Percentiles rank a stretch among this genome's conserved stretches.
phyloP scores from a whole-genome alignment of 1,140 invertebrate genomes.

The Portunus trituberculatus region DNA sequence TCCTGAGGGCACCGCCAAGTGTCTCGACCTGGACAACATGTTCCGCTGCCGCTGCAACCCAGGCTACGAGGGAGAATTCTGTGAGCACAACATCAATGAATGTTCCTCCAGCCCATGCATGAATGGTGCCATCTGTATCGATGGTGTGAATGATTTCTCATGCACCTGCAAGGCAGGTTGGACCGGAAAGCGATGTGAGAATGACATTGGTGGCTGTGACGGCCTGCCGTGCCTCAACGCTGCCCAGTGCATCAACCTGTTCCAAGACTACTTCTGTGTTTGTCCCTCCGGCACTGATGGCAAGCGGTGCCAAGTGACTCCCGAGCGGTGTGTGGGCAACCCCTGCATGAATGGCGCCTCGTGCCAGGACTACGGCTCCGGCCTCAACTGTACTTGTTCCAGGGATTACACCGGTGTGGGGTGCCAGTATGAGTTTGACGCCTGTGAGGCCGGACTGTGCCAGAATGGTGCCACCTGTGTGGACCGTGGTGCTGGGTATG shows the following conservation, averaged over 20 bases:
- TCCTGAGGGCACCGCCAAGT: conserved; percentile 81
- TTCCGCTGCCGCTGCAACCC: conserved; percentile 79
- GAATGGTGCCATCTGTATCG: conserved; percentile 93
- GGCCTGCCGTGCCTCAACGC: conserved; percentile 94
- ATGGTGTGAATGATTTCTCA: conserved; percentile 91
- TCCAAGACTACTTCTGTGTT: conserved; percentile 98
- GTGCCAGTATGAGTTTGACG: conserved; percentile 96
- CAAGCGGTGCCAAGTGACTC: conserved; percentile 96
- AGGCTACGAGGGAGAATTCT: conserved; percentile 79
- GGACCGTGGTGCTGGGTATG: conserved; percentile 91
- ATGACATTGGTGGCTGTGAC: conserved; percentile 92
- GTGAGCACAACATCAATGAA: conserved; percentile 90
- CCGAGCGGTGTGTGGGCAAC: conserved; percentile 96
- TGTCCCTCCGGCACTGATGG: conserved; percentile 96
- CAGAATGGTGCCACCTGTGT: conserved; percentile 95
- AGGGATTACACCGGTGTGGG: conserved; percentile 92
- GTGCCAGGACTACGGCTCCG: conserved; percentile 96
- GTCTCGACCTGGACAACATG: conserved; percentile 78
- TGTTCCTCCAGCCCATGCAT: conserved; percentile 92
- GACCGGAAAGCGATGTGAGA: conserved; percentile 93
- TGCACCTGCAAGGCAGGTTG: conserved; percentile 93
- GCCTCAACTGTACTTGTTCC: conserved; percentile 95
- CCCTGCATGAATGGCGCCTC: conserved; percentile 97
- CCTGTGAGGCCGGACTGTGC: conserved; percentile 92
- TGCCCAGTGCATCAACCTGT: conserved; percentile 94